These are phyloP conservation scores for Periparus ater DNA, from an alignment of 2,797 vertebrate genomes.

Conservation along the genomic window DNA sequence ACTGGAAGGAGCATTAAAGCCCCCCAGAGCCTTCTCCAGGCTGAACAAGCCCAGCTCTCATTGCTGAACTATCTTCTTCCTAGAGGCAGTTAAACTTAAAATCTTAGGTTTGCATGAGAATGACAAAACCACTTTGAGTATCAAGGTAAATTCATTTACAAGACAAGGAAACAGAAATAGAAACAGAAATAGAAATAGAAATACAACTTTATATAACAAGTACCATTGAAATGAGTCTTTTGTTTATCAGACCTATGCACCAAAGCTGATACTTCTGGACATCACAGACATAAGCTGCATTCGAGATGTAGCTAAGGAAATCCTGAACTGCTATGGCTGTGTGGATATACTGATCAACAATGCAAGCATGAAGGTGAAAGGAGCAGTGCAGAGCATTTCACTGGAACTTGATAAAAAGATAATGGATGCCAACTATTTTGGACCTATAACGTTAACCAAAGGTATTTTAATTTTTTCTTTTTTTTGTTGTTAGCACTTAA, in stretches of 20 bases:
- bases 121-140: not conserved
- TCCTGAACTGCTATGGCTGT: slow-evolving; percentile 89
- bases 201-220: not conserved
- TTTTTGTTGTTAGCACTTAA: not conserved
- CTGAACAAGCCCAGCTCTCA: not conserved
- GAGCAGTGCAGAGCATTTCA: slow-evolving; percentile 87
- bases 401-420: slow-evolving; percentile 93
- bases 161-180: not conserved
- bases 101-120: not conserved
- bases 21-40: not conserved
- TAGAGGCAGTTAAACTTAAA: not conserved
- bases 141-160: not conserved
- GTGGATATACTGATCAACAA: slow-evolving; percentile 94
- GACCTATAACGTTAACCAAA: slow-evolving; percentile 91
- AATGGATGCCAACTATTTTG: slow-evolving; percentile 97
- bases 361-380: slow-evolving; percentile 91
- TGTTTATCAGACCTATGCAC: slow-evolving; percentile 85
- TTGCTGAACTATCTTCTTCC: not conserved
- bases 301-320: slow-evolving; percentile 84
- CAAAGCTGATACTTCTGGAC: slow-evolving; percentile 92
- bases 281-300: slow-evolving; percentile 89
- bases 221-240: not conserved
- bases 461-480: slow-evolving; percentile 72
- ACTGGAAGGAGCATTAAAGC: not conserved
- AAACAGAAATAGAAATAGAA: not conserved